Base-by-base conservation (phyloP, 2,888 invertebrate species). In the Rhagium mordax region DNA sequence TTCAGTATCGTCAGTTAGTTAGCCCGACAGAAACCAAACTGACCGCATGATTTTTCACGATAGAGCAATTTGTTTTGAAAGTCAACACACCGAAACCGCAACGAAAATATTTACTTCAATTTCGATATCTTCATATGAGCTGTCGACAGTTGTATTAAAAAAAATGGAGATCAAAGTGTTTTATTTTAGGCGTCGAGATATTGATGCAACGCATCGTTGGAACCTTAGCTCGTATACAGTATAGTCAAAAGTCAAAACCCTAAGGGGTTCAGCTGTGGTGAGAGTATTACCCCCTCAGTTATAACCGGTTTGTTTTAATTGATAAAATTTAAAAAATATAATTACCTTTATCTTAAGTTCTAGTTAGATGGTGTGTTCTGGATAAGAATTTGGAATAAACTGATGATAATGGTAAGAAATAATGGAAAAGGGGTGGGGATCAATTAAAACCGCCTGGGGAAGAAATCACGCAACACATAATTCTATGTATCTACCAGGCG, bases 61-160 rank as follows among this genome's bases (percentile, higher is more conserved):
- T 49, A 27, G 20, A 48, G 51, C 5, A 27, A 8, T 24, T 49
- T 64, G 51, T 64, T 64, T 64, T 49, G 20, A 51, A 64, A 51
- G 16, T 49, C 5, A 62, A 18, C 18, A 59, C 1, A 59, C 33
- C 8, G 16, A 65, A 48, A 65, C 65, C 65, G 10, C 65, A 48
- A 64, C 13, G 21, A 51, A 29, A 33, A 48, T 53, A 18, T 29
- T 65, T 65, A 51, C 21, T 53, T 49, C 13, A 64, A 2, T 7
- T 2, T 7, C 13, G 6, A 20, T 20, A 18, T 16, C 16, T 27
- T 16, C 59, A 6, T 18, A 64, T 20, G 10, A 18, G 65, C n/a
- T 41, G 53, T 33, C 53, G 65, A 48, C 53, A 65, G 16, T 51
- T 51, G 16, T 61, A 21, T 20, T 18, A 18, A 51, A 6, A 49